Conservation (phyloP, 2,797 vertebrate genomes). For the Gallinago nigripennis region DNA sequence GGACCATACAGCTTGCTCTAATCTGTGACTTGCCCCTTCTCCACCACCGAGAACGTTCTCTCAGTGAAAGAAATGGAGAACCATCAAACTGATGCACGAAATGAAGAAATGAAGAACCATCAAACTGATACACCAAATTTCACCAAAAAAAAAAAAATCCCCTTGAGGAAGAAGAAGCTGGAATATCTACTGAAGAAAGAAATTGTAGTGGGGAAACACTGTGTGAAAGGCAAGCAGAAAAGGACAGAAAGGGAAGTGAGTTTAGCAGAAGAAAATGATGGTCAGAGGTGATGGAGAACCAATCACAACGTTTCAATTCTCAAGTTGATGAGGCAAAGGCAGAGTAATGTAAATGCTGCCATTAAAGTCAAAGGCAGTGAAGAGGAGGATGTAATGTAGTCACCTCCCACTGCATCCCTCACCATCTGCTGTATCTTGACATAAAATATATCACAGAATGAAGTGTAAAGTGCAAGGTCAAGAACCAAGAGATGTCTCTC, state of each 20-base stretch:
- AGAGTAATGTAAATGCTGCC: background rate
- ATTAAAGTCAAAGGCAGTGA: background rate
- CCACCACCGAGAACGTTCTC: background rate
- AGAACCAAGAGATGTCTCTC: conserved; percentile 8
- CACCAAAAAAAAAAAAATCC: background rate
- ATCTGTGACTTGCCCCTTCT: background rate
- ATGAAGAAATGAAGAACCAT: background rate
- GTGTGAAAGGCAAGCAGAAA: background rate
- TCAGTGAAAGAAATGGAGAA: background rate
- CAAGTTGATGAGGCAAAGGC: background rate
- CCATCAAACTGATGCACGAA: background rate
- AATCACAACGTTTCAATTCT: background rate
- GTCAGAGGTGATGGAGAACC: background rate
- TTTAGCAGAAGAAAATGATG: background rate
- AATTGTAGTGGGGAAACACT: background rate
- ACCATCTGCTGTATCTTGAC: conserved; percentile 25
- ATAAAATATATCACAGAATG: background rate
- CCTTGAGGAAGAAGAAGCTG: background rate
- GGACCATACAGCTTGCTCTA: rapidly evolving
- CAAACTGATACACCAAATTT: background rate
- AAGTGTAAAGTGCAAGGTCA: conserved; percentile 29
- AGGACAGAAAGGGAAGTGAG: background rate
- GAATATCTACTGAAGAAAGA: background rate
- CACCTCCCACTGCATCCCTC: background rate
- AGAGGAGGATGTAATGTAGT: background rate